These are phyloP conservation scores for Pipa parva DNA, from an alignment of 2,113 vertebrate genomes.

Conservation along the genomic window DNA sequence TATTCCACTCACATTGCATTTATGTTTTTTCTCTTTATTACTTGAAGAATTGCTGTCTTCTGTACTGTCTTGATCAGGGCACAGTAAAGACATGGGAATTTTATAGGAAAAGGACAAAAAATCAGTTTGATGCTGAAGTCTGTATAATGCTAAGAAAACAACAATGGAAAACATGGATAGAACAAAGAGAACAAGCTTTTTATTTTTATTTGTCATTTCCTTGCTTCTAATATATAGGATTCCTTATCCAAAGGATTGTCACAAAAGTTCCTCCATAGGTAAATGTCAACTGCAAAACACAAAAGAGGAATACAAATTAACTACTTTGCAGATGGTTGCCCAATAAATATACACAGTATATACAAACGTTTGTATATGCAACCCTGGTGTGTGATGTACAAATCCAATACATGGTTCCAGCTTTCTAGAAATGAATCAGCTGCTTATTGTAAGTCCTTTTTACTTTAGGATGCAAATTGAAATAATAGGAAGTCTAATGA, in stretches of 20 bases:
- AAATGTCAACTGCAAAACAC: conserved; percentile 7
- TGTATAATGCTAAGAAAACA: conserved; percentile 10
- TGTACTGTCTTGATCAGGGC: not conserved
- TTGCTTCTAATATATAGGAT: too few relatives aligned
- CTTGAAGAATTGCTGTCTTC: too few relatives aligned
- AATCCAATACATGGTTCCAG: too few relatives aligned
- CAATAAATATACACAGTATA: too few relatives aligned
- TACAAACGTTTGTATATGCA: too few relatives aligned
- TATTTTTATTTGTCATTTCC: conserved; percentile 19
- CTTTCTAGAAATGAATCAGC: too few relatives aligned
- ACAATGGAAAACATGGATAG: not conserved
- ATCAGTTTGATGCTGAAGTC: not conserved
- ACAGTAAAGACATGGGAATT: conserved; percentile 1
- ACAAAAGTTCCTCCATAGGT: not conserved
- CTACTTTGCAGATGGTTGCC: too few relatives aligned
- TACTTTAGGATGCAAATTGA: too few relatives aligned
- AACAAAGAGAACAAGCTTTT: not conserved
- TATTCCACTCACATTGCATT: conserved; percentile 34
- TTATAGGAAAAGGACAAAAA: conserved; percentile 13
- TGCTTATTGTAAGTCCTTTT: too few relatives aligned
- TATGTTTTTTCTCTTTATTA: not conserved
- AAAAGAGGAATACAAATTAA: too few relatives aligned
- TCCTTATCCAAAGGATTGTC: not conserved
- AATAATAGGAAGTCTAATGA: too few relatives aligned
- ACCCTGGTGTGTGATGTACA: too few relatives aligned